phyloP scores from a whole-genome alignment of 2,113 vertebrate genomes.

The Microcebus jonahi region DNA sequence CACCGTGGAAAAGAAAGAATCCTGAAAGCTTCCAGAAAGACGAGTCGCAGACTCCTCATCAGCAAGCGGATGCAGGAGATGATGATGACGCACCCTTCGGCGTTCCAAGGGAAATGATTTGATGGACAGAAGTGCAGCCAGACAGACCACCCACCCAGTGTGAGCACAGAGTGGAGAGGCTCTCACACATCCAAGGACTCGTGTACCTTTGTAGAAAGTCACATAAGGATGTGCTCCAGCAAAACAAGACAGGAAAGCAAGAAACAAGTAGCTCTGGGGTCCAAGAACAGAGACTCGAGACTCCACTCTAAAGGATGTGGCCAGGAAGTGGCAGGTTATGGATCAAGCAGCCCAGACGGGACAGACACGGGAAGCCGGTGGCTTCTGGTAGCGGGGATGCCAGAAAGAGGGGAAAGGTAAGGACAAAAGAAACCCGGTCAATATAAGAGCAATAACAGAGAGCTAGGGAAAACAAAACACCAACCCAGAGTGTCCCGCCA shows the following conservation, averaged over 20 bases:
- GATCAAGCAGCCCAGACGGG: background rate
- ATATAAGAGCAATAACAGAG: too few relatives aligned
- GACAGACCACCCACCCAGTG: accelerated
- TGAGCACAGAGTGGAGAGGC: accelerated
- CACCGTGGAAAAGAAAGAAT: background rate
- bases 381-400: background rate
- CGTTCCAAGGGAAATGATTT: background rate
- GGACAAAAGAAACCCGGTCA: background rate
- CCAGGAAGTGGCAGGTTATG: background rate
- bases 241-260: constrained; percentile 10
- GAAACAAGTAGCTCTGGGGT: background rate
- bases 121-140: background rate
- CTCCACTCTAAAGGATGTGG: background rate
- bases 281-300: background rate
- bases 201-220: background rate
- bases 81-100: accelerated
- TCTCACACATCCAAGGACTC: background rate
- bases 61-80: background rate
- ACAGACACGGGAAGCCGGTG: background rate
- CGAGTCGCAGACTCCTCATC: accelerated
- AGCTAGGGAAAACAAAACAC: background rate
- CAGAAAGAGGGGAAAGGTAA: background rate
- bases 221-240: background rate
- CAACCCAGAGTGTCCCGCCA: too few relatives aligned
- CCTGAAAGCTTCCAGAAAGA: background rate